Conservation (phyloP, 2,113 vertebrate species). For the Willisornis vidua region DNA sequence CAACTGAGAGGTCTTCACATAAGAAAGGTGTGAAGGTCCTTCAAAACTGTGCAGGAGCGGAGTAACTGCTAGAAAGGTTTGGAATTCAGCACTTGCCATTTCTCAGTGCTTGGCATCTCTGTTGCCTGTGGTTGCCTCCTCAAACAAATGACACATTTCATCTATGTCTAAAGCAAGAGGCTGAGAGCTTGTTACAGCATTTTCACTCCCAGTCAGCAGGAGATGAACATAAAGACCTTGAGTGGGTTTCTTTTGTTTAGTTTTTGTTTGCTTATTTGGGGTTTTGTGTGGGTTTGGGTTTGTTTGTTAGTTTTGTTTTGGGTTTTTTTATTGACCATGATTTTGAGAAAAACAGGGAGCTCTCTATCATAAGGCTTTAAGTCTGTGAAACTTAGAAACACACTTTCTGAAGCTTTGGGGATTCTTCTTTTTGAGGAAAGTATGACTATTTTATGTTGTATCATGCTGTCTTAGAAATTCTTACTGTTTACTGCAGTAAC, state of each 20-base stretch:
- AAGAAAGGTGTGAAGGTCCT: background rate
- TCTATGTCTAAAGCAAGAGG: background rate
- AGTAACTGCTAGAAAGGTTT: background rate
- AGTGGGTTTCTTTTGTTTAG: background rate
- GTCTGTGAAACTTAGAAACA: background rate
- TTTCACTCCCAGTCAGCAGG: background rate
- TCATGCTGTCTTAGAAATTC: background rate
- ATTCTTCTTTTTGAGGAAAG: background rate
- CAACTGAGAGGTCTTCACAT: background rate
- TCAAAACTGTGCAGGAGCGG: background rate
- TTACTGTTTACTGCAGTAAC: background rate
- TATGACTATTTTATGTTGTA: background rate
- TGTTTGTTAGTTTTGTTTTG: background rate
- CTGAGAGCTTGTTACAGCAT: background rate
- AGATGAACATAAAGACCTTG: background rate
- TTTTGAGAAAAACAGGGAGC: background rate
- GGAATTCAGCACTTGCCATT: background rate
- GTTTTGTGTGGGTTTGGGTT: no score
- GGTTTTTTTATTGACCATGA: background rate
- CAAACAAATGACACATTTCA: background rate
- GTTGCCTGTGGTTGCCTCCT: background rate
- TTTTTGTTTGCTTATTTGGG: background rate
- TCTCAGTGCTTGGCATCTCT: background rate
- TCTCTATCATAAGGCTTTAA: background rate
- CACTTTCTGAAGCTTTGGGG: background rate